These are phyloP conservation scores for Nicator chloris DNA, from an alignment of 2,113 vertebrate species.

Conservation along the genomic window DNA sequence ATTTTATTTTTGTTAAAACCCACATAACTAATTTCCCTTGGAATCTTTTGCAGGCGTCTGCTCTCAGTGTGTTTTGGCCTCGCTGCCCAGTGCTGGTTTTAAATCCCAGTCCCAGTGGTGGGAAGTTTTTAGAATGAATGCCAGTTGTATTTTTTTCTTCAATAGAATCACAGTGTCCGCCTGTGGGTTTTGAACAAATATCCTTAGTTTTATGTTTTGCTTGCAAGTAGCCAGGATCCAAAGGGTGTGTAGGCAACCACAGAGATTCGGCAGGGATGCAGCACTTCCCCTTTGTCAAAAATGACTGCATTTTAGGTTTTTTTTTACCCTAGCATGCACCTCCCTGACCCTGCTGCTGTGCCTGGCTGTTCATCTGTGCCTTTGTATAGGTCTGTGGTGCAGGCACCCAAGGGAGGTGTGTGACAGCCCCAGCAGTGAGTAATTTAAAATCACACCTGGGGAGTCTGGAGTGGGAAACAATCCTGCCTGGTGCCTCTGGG, in stretches of 20 bases:
- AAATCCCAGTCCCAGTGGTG: constrained; percentile 53
- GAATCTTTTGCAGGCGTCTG: constrained; percentile 45
- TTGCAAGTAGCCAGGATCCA: not conserved
- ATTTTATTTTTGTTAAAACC: constrained; percentile 48
- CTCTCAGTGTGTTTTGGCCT: constrained; percentile 66
- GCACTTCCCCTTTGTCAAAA: not conserved
- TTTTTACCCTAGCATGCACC: not conserved
- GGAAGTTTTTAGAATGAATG: constrained; percentile 59
- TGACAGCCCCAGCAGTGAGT: not conserved
- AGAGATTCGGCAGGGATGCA: not conserved
- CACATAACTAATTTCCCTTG: constrained; percentile 50
- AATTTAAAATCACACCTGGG: not conserved
- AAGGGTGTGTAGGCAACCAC: not conserved
- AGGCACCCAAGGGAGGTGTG: not conserved
- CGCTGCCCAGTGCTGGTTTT: constrained; percentile 32
- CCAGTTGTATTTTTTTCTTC: constrained; percentile 54
- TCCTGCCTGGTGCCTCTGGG: not conserved
- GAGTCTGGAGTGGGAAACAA: not conserved
- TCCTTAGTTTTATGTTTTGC: not conserved
- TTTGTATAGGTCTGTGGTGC: not conserved
- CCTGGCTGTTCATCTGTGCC: not conserved
- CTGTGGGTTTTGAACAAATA: constrained; percentile 49
- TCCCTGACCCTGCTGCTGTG: not conserved
- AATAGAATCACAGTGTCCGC: constrained; percentile 12
- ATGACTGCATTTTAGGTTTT: not conserved